phyloP scores from a whole-genome alignment of 2,113 vertebrate species.

The Danionella cerebrum region DNA sequence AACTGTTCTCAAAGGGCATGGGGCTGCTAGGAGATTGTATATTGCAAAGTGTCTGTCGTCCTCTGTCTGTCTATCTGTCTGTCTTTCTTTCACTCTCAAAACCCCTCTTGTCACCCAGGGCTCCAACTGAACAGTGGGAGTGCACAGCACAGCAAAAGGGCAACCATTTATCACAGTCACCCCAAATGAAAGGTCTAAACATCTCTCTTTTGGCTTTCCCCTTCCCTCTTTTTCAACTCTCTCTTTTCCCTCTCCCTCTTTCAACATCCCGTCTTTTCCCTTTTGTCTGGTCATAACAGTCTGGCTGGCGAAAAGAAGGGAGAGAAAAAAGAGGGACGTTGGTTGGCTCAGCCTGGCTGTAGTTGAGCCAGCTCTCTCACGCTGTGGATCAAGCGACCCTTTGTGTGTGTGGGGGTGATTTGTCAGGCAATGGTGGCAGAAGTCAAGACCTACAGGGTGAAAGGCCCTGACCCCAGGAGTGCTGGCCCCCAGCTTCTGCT shows the following conservation, averaged over 20 bases:
- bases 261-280: conserved; percentile 43
- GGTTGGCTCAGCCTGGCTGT: conserved; percentile 51
- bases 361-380: conserved; percentile 67
- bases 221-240: conserved; percentile 23
- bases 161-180: conserved; percentile 91
- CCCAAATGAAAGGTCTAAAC: conserved; percentile 93
- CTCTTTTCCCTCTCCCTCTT: conserved; percentile 58
- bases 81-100: conserved; percentile 58
- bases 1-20: background rate
- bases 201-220: conserved; percentile 62
- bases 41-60: conserved; percentile 3
- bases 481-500: conserved; percentile 77
- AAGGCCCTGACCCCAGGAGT: conserved; percentile 97
- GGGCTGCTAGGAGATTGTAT: conserved; percentile 27
- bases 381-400: conserved; percentile 79
- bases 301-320: conserved; percentile 61
- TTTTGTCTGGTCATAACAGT: conserved; percentile 78
- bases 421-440: conserved; percentile 95
- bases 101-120: conserved; percentile 71
- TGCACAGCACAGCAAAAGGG: conserved; percentile 74
- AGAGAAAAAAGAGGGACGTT: conserved; percentile 6
- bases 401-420: conserved; percentile 83
- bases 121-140: conserved; percentile 72
- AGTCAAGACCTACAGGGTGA: conserved; percentile 97
- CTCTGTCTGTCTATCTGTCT: conserved; percentile 8